phyloP scores from a whole-genome alignment of 2,888 invertebrate species.

The Pharmacophagus antenor region DNA sequence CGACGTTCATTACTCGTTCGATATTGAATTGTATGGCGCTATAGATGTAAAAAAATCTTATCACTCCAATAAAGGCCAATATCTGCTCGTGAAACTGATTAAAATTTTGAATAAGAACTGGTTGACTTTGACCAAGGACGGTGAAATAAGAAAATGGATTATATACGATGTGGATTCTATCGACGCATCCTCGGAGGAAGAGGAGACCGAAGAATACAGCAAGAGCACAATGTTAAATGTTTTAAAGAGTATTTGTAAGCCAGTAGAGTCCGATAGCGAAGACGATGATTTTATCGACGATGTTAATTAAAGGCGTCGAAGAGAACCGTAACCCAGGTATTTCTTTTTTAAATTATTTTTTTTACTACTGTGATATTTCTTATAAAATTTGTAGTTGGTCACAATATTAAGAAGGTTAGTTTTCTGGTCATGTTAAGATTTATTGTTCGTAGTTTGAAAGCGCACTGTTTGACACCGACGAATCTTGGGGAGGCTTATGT shows the following conservation, averaged over 20 bases:
- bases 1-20: constrained; percentile 55
- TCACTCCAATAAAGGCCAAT: constrained; percentile 61
- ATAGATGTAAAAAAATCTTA: constrained; percentile 44
- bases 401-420: too few relatives aligned
- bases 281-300: constrained; percentile 51
- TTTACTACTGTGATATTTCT: too few relatives aligned
- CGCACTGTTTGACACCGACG: too few relatives aligned
- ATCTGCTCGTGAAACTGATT: constrained; percentile 54
- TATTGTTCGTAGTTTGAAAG: too few relatives aligned
- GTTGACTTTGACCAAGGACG: constrained; percentile 53
- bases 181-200: constrained; percentile 60
- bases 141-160: constrained; percentile 56
- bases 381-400: too few relatives aligned
- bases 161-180: constrained; percentile 60
- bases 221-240: constrained; percentile 35
- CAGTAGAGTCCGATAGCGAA: constrained; percentile 46
- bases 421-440: too few relatives aligned
- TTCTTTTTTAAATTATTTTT: too few relatives aligned
- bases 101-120: constrained; percentile 59
- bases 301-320: constrained; percentile 34
- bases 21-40: constrained; percentile 64
- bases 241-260: constrained; percentile 40
- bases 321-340: too few relatives aligned
- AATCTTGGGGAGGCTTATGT: too few relatives aligned
- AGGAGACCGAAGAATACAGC: constrained; percentile 36